Base-by-base conservation (phyloP, 2,113 vertebrate species). In the Arenaria interpres region DNA sequence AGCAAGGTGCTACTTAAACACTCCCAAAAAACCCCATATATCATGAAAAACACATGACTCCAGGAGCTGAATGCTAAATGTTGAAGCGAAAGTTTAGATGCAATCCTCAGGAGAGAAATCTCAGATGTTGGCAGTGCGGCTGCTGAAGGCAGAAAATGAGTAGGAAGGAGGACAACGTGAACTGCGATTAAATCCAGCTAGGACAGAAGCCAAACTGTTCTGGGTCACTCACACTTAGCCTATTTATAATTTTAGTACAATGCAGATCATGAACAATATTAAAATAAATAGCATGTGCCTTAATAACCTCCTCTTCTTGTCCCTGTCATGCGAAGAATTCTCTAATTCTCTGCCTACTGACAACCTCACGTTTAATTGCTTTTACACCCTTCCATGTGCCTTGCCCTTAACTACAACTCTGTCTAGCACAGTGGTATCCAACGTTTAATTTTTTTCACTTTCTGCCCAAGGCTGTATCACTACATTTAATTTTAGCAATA, bases 201-300 rank as follows among this genome's bases (percentile, higher is more conserved):
- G 92, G 90, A 95, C 79, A 80, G 90, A 78, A 92, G 96, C 85
- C 95, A 96, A 89, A 89, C 68, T 53, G 19, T 87, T 96, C 96
- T 95, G 85, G 90, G 95, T 96, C 93, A 78, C 76, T 97, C 92
- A 96, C 95, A 96, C 85, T 96, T 93, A 75, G 72, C 85, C 92
- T 96, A 71, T 96, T 96, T 96, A 92, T 96, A 96, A 92, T 90
- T 90, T 90, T 77, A 96, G 93, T 87, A 91, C 48, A 85, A 95
- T 79, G 39, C 5, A 82, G 94, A 91, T 68, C 74, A 88, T 54
- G 80, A 93, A 69, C 73, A 62, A 90, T 90, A 92, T 82, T 87
- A 87, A 96, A 95, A 97, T 75, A 93, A 93, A 77, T 78, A 79
- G 41, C 89, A 64, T 50, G 43, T 81, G 88, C 66, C 33, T 93